Evolutionary conservation across 2,888 invertebrate genomes (phyloP), one percentile per base, ranked within the genome.

Genomic region (Mantis religiosa): DNA sequence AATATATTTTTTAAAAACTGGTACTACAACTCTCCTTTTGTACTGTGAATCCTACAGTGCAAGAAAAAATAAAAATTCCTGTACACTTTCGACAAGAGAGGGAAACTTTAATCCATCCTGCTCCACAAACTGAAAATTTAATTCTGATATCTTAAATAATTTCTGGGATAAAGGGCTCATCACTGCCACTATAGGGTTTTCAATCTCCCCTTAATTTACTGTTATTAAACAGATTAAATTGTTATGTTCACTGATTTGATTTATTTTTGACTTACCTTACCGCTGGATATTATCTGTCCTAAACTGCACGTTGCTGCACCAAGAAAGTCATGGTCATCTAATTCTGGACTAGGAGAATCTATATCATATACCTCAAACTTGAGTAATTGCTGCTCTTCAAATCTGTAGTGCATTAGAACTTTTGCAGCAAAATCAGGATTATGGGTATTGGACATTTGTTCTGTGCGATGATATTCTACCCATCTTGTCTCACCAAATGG

Each of bases 371-470:
- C 92, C 90, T 94, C 94, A 92, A 95, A 94, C 91, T 93, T 93
- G 15, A 95, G 91, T 14, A 93, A 92, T 91, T 95, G 95, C 88
- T 94, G 94, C 91, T 94, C 94, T 91, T 95, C 95, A 92, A 95
- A 95, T 90, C 93, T 93, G 91, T 95, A 95, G 83, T 93, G 93
- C 82, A 95, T 91, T 15, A 93, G 92, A 91, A 95, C 93, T 91
- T 94, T 94, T 28, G 92, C 94, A 3, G 94, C 94, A 94, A 95
- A 94, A 91, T 94, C 93, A 2, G 94, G 94, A 91, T 94, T 93
- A 85, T 94, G 92, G 28, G 92, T 92, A 91, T 94, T 93, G 83
- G 92, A 91, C 30, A 94, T 93, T 25, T 91, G 92, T 91, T 94
- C 94, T 0, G 94, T 94, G 83, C 94, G 91, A 82, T 93, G 93